Base-by-base conservation (phyloP, 2,113 vertebrate genomes). In the Lipophrys pholis region DNA sequence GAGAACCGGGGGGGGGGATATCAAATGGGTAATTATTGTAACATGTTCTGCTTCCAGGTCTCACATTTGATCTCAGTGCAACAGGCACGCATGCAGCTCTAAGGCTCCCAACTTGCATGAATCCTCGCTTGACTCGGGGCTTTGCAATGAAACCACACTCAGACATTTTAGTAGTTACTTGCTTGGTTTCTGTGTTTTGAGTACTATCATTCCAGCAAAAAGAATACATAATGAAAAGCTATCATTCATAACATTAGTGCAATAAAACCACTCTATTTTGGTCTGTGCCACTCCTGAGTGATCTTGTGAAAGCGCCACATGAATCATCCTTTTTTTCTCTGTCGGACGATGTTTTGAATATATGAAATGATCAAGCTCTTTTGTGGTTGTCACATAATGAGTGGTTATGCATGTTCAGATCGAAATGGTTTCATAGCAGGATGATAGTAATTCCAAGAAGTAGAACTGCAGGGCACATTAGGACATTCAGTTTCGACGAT, bases 111-210 rank as follows among this genome's bases (percentile, higher is more conserved):
- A 76, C 50, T 40, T 8, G 14, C 30, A n/a, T 21, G 51, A 38
- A 7, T 84, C 70, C 40, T 35, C 68, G 69, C 48, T 56, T 82
- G 86, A 87, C 78, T 87, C 56, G 72, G 15, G 14, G 4, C 36
- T 45, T 16, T 50, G 15, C 48, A 74, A 11, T 57, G 80, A 88
- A 87, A 91, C 82, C 72, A 83, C 78, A 78, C 69, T 3, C 15
- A 7, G 12, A 60, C 52, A 15, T 50, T 36, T 81, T 11, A 12
- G 50, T 48, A 64, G 62, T 64, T 77, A 60, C 5, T 59, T 39
- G 40, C 57, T 36, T 8, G 41, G 65, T 78, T 53, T 67, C 12
- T 0, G 14, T 73, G 40, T 82, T 57, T 30, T 64, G 70, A 55
- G 46, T 49, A 75, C 81, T 80, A 76, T 79, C 64, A 78, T 57